phyloP scores from a whole-genome alignment of 2,113 vertebrate species.

The Machaerirhynchus nigripectus region DNA sequence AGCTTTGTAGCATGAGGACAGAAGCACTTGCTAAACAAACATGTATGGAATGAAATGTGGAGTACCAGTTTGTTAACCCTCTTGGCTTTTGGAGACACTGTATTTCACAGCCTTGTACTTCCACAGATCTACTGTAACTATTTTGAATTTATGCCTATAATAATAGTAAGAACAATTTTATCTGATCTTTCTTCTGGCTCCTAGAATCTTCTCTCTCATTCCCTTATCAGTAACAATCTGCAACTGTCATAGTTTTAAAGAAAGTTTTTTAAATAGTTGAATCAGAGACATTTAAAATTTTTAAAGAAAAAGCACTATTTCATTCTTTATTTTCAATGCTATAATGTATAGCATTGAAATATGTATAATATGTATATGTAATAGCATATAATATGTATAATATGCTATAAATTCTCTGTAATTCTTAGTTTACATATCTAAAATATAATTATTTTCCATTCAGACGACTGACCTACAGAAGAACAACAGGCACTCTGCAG shows the following conservation, averaged over 20 bases:
- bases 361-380: background rate
- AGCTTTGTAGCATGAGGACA: background rate
- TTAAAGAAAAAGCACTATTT: background rate
- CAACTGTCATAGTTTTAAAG: background rate
- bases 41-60: background rate
- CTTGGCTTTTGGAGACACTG: background rate
- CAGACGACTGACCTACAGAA: slow-evolving; percentile 86
- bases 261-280: background rate
- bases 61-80: background rate
- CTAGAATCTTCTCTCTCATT: background rate
- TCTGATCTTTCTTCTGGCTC: background rate
- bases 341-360: no score
- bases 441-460: background rate
- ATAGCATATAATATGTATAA: background rate
- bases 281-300: background rate
- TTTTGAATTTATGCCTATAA: background rate
- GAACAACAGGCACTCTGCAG: slow-evolving; percentile 78
- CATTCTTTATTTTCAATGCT: background rate
- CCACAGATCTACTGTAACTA: background rate
- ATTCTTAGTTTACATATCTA: background rate
- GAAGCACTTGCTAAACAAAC: background rate
- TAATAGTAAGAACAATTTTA: background rate
- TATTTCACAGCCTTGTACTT: background rate
- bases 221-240: background rate
- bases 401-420: background rate